These are phyloP conservation scores for Mycetomoellerius zeteki DNA, from an alignment of 1,140 invertebrate species.

Conservation along the genomic window DNA sequence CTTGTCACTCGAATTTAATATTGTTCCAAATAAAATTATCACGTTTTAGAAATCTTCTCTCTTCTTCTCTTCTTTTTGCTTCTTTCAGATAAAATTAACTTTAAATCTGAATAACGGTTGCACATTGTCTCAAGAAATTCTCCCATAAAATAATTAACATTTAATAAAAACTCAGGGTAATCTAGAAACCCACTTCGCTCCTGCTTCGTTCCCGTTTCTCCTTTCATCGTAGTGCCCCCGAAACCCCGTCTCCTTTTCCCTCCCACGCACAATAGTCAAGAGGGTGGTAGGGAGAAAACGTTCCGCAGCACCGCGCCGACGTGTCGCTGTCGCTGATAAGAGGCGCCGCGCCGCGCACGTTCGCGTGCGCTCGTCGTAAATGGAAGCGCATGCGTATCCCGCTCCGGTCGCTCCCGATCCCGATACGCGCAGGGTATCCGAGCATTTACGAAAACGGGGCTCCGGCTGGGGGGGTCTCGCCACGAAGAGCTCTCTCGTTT, in stretches of 20 bases:
- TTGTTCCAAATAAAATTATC: neutral
- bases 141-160: neutral
- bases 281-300: constrained; percentile 7
- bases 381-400: constrained; percentile 69
- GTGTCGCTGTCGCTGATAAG: constrained; percentile 78
- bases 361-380: constrained; percentile 75
- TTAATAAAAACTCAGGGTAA: constrained; percentile 12
- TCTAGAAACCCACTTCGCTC: neutral
- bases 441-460: constrained; percentile 76
- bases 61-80: neutral
- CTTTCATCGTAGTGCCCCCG: neutral
- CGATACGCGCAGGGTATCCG: constrained; percentile 70
- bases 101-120: neutral
- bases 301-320: constrained; percentile 13
- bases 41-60: neutral
- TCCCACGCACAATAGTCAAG: neutral
- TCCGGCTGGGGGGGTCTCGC: constrained; percentile 66
- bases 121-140: neutral
- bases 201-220: constrained; percentile 38
- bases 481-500: constrained; percentile 62
- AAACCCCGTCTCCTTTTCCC: constrained; percentile 41
- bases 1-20: neutral
- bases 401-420: constrained; percentile 65
- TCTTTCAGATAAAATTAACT: neutral
- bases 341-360: constrained; percentile 67